Percentiles rank a stretch among this genome's conserved stretches.
These are phyloP conservation scores for Phalanger gymnotis DNA, from an alignment of 2,797 vertebrate genomes.

Conservation along the genomic window DNA sequence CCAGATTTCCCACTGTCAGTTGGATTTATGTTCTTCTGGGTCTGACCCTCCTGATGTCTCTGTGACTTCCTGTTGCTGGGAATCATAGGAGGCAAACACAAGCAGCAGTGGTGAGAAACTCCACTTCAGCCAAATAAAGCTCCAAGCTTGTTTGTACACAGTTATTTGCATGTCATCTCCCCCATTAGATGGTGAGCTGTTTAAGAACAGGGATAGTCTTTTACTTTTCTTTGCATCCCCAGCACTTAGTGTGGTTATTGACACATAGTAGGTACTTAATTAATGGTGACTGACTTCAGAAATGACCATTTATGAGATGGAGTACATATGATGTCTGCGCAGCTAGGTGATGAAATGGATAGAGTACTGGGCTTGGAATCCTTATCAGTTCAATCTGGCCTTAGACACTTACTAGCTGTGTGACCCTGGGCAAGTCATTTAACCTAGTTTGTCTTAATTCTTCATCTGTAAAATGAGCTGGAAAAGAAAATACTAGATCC, in stretches of 20 bases:
- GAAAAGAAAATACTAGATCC: not conserved
- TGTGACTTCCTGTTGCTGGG: conserved; percentile 64
- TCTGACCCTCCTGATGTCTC: conserved; percentile 31
- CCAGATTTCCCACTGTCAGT: conserved; percentile 52
- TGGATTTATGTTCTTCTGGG: conserved; percentile 56
- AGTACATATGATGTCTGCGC: not conserved
- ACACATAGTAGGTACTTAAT: not conserved
- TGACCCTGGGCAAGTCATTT: not conserved
- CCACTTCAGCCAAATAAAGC: not conserved
- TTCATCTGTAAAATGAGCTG: not conserved
- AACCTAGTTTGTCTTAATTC: not conserved
- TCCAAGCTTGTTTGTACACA: conserved; percentile 5
- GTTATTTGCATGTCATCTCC: not conserved
- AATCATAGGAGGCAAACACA: not conserved
- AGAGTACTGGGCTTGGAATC: not conserved
- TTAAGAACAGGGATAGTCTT: not conserved
- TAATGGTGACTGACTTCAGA: not conserved
- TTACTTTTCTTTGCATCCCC: not conserved
- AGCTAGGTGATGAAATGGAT: not conserved
- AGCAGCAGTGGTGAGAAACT: conserved; percentile 6
- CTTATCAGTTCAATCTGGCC: not conserved
- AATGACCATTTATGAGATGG: not conserved
- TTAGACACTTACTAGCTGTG: not conserved
- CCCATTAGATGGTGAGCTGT: not conserved
- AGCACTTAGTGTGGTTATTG: not conserved